Conservation (phyloP, 2,888 invertebrate species). For the Melikaiella ostensackeni region DNA sequence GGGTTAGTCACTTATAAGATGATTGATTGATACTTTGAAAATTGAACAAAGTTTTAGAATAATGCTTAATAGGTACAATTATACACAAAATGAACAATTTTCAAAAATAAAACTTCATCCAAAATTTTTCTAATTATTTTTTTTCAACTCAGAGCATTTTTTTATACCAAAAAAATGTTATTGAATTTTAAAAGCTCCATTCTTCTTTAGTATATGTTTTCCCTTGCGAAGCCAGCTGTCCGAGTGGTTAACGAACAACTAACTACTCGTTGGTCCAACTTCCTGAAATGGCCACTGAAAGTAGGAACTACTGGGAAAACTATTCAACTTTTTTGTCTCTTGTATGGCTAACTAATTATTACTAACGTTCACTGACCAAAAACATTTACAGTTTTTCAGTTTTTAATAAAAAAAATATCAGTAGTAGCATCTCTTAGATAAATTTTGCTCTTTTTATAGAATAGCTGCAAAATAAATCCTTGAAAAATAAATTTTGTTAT, state of each 20-base stretch:
- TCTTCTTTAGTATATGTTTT: neutral
- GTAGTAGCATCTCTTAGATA: neutral
- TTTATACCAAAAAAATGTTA: neutral
- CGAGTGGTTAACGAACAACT: conserved; percentile 55
- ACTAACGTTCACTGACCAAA: neutral
- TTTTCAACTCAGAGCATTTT: neutral
- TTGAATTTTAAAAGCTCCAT: conserved; percentile 13
- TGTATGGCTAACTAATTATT: conserved; percentile 12
- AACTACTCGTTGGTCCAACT: conserved; percentile 62
- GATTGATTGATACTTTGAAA: too few relatives aligned
- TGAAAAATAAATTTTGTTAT: too few relatives aligned
- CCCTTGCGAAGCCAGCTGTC: conserved; percentile 19
- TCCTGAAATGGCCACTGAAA: conserved; percentile 50
- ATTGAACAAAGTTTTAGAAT: too few relatives aligned
- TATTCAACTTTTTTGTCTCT: conserved; percentile 8
- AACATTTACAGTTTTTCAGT: too few relatives aligned
- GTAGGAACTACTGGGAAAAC: neutral
- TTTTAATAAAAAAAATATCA: too few relatives aligned
- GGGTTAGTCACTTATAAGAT: too few relatives aligned
- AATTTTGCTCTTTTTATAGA: neutral
- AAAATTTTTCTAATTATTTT: too few relatives aligned
- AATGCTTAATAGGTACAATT: too few relatives aligned
- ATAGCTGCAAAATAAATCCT: neutral
- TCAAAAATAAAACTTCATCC: too few relatives aligned
- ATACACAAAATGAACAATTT: too few relatives aligned